Base-by-base conservation (phyloP, 2,113 vertebrate genomes). In the Melanerpes formicivorus region DNA sequence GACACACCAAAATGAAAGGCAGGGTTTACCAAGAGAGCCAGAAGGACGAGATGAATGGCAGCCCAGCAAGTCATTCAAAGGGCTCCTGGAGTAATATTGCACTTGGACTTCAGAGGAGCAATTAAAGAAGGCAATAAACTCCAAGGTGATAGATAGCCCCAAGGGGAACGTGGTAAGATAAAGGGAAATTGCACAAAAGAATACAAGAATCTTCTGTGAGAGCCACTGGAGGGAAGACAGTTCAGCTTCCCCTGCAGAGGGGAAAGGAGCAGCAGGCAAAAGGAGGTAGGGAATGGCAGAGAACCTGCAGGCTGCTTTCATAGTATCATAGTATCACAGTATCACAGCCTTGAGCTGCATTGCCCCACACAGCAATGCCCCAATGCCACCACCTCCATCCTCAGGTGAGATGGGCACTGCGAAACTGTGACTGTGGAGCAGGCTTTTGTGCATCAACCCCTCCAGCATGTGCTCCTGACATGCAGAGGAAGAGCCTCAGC, bases 81-180 rank as follows among this genome's bases (percentile, higher is more conserved):
- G 30, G 62, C 80, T 91, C 79, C 79, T 11, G 22, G 69, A 85
- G 85, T 71, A 85, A 91, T 84, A 85, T 90, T 91, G 55, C 67
- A 77, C 81, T 92, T 52, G 75, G 87, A 82, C 84, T 95, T 89
- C 54, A 70, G 90, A 81, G 90, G 73, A 91, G 87, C 91, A 95
- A 93, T 96, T 95, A 96, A 92, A 90, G 84, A 5, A n/a, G 23
- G 91, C 90, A 93, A 96, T 95, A 96, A 95, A 95, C 91, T 59
- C 46, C 0, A 3, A 89, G 67, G 67, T 52, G 90, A 92, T 55
- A 69, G 71, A 92, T 26, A 18, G 93, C 84, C 81, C 79, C 25
- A 40, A 59, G 67, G 90, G 69, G n/a, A 54, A 16, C 15, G 3
- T 0, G 52, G 52, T 59, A 15, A 91, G 79, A 87, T 76, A 93